These are phyloP conservation scores for Seira ritae DNA, from an alignment of 2,888 invertebrate genomes.

Conservation along the genomic window DNA sequence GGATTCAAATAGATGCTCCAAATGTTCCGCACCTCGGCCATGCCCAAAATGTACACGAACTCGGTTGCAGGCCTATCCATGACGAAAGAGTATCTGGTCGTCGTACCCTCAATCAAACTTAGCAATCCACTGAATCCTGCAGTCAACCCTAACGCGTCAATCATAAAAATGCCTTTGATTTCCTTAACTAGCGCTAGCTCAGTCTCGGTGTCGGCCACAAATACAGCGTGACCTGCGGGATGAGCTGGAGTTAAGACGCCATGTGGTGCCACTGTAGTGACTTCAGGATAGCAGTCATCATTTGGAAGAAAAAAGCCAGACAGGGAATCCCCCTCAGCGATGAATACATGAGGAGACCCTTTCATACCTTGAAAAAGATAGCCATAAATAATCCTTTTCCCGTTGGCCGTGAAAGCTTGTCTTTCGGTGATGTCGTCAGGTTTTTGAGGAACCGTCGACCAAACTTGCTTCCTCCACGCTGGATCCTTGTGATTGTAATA, in stretches of 20 bases:
- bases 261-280: conserved; percentile 20
- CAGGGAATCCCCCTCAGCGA: conserved; percentile 43
- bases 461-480: conserved; percentile 12
- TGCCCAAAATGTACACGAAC: conserved; percentile 26
- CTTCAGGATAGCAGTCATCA: neutral
- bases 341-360: conserved; percentile 44
- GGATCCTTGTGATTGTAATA: neutral
- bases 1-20: conserved; percentile 32
- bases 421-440: neutral
- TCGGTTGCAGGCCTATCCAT: conserved; percentile 38
- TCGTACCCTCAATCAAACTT: neutral
- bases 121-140: conserved; percentile 34
- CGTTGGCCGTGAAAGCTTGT: conserved; percentile 12
- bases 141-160: conserved; percentile 36
- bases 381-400: conserved; percentile 41
- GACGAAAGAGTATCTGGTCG: conserved; percentile 13
- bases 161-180: conserved; percentile 30
- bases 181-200: conserved; percentile 27
- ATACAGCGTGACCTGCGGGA: conserved; percentile 26
- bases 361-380: conserved; percentile 24
- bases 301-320: conserved; percentile 44
- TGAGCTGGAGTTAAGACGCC: conserved; percentile 26
- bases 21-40: neutral
- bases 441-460: neutral
- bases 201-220: conserved; percentile 15